Base-by-base conservation (phyloP, 2,888 invertebrate genomes). In the Eilema caniola region DNA sequence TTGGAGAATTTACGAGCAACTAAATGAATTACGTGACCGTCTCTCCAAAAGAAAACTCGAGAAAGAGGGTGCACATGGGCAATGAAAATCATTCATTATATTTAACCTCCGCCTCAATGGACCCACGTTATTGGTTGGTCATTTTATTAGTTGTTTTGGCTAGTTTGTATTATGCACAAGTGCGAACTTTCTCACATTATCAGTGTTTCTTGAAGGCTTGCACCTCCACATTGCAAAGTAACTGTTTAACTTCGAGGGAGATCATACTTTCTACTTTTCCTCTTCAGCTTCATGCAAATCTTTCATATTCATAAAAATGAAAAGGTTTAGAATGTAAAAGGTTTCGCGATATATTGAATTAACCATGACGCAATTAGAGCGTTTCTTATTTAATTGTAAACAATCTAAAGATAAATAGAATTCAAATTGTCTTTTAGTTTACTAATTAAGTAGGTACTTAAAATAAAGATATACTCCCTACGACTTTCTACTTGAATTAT, bases 401-500 rank as follows among this genome's bases (percentile, higher is more conserved):
- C 4, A 47, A 47, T 53, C 7, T n/a, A n/a, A 53, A 47, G 20
- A 53, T 47, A 47, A 16, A 41, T 16, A 3, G n/a, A 28, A 41
- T 41, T 41, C 41, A 41, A 41, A 41, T 12, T 2, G 12, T 62
- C 33, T 37, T 37, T 62, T 3, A 24, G 23, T 62, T 62, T 37
- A 53, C n/a, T 53, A 37, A 61, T 53, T 53, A n/a, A n/a, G n/a
- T n/a, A n/a, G n/a, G n/a, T n/a, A 20, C 20, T 0, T 20, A 10
- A n/a, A 12, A 37, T 12, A 37, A 12, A 47, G 20, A 47, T 28
- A 28, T 28, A 53, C n/a, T n/a, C 66, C 59, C 33, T 69, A 24
- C 33, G 33, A 16, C 25, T 64, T 25, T 66, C n/a, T 41, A 57
- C 57, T 64, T 68, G 28, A 11, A 12, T 62, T 59, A 41, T 53